A percentile compares a stretch with the other conserved stretches of the same genome.
phyloP scores from a whole-genome alignment of 2,113 vertebrate genomes.

The Sylvia atricapilla region DNA sequence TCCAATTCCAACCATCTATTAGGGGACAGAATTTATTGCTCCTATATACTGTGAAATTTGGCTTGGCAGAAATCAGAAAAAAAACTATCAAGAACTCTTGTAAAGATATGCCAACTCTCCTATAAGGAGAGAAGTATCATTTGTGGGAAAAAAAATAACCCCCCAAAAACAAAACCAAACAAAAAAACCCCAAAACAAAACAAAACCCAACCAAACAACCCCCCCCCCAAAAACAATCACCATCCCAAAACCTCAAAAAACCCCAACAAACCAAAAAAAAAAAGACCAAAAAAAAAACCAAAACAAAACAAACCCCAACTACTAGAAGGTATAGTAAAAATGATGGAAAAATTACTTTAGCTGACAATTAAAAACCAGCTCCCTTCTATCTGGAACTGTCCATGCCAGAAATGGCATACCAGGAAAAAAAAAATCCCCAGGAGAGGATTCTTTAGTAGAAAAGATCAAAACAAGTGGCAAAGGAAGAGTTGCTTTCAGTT shows the following conservation, averaged over 20 bases:
- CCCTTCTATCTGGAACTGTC: not conserved
- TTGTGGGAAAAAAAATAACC: not conserved
- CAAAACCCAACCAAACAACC: not conserved
- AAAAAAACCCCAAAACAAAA: too few species aligned
- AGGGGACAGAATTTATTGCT: not conserved
- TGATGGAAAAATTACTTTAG: not conserved
- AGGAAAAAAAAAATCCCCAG: not conserved
- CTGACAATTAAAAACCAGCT: not conserved
- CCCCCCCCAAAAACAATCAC: too few species aligned
- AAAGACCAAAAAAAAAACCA: not conserved
- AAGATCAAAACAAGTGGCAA: not conserved
- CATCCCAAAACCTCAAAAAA: too few species aligned
- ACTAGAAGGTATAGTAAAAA: not conserved
- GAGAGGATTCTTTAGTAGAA: not conserved
- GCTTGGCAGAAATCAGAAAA: not conserved
- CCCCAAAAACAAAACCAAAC: too few species aligned
- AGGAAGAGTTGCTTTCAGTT: not conserved
- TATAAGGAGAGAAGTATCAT: not conserved
- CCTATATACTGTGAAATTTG: not conserved
- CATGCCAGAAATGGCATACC: not conserved
- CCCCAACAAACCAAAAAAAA: too few species aligned
- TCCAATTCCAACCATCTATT: not conserved
- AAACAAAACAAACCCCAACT: too few species aligned
- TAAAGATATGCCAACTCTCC: not conserved
- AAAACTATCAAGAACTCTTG: not conserved